Conservation (phyloP, 1,140 invertebrate genomes). For the Paralvinella palmiformis region DNA sequence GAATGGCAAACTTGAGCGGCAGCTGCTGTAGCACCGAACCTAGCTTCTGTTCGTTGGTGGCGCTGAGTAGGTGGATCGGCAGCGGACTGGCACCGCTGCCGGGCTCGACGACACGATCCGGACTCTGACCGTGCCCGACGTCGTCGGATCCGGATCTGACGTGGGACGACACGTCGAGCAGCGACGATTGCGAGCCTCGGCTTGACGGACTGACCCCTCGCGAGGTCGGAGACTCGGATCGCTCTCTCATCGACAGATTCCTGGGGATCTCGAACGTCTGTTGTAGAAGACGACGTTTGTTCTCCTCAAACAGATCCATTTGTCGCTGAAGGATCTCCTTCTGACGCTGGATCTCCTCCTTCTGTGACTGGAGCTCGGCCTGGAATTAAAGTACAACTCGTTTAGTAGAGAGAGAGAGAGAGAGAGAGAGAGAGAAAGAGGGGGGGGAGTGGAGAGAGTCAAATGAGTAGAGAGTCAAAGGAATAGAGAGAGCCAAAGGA, state of each 20-base stretch:
- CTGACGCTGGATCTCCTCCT: constrained; percentile 52
- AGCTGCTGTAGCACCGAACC: constrained; percentile 71
- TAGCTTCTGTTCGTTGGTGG: constrained; percentile 75
- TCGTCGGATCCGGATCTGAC: constrained; percentile 9
- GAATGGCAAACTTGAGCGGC: constrained; percentile 77
- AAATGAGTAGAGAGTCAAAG: too few species aligned
- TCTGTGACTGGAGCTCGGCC: neutral
- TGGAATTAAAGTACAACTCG: too few species aligned
- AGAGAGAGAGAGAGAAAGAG: too few species aligned
- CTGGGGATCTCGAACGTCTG: too few species aligned
- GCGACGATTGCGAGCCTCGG: neutral
- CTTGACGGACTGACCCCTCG: neutral
- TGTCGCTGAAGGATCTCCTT: constrained; percentile 64
- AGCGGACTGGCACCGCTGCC: constrained; percentile 40
- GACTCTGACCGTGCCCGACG: constrained; percentile 16
- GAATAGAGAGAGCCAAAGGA: too few species aligned
- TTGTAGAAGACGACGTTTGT: constrained; percentile 40
- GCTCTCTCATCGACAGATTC: constrained; percentile 15
- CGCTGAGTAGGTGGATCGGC: constrained; percentile 69
- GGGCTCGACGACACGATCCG: constrained; percentile 21
- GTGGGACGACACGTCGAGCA: neutral
- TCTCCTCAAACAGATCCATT: constrained; percentile 19
- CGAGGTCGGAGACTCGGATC: neutral
- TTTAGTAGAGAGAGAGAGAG: too few species aligned
- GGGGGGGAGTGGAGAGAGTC: too few species aligned